Evolutionary conservation across 1,140 invertebrate species (phyloP).

Genomic region (Danaus plexippus): DNA sequence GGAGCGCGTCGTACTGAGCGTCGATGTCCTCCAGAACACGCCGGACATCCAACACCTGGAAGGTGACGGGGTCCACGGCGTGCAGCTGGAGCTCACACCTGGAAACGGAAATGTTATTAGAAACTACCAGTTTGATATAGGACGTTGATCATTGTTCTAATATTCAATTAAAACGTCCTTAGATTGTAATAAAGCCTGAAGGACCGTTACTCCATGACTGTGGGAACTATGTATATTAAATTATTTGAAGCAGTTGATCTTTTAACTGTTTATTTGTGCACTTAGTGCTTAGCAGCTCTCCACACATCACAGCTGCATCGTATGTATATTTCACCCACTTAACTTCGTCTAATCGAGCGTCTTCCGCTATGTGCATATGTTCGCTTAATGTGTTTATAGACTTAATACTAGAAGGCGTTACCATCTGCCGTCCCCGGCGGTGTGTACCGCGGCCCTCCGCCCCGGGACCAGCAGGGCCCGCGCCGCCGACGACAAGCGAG

Average conservation of each 20-base stretch:
- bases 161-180: too few species aligned
- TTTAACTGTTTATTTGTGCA: too few species aligned
- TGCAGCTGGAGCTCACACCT: conserved; percentile 93
- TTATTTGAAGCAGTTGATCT: too few species aligned
- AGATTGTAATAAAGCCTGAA: too few species aligned
- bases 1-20: conserved; percentile 87
- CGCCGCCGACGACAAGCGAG: conserved; percentile 36
- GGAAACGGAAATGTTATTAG: conserved; percentile 25
- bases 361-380: too few species aligned
- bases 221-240: too few species aligned
- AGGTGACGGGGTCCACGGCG: conserved; percentile 82
- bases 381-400: background rate
- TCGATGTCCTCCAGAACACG: conserved; percentile 89
- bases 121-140: background rate
- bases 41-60: conserved; percentile 83
- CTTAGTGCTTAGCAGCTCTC: too few species aligned
- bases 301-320: too few species aligned
- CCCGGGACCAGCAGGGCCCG: conserved; percentile 45
- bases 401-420: conserved; percentile 15
- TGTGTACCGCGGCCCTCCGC: conserved; percentile 43
- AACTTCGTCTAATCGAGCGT: background rate
- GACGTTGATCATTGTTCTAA: too few species aligned
- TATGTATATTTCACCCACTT: too few species aligned
- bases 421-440: conserved; percentile 56
- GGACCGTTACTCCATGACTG: too few species aligned